These are phyloP conservation scores for Lypha dubia DNA, from an alignment of 2,888 invertebrate genomes.

Conservation along the genomic window DNA sequence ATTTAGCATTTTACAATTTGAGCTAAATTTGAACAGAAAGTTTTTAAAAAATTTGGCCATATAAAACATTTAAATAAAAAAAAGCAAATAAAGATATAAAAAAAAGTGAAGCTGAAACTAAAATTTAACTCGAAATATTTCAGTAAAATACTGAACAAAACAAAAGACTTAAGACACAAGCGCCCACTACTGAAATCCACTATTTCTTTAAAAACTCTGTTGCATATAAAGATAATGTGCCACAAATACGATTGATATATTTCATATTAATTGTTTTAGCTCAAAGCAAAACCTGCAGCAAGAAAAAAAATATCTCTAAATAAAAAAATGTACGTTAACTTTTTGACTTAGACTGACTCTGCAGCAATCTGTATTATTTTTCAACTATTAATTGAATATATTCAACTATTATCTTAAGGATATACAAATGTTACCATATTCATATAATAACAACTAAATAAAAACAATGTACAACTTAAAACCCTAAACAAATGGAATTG, in stretches of 20 bases:
- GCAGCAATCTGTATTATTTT: not conserved
- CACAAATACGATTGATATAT: not conserved
- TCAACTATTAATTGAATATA: not conserved
- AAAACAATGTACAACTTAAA: slow-evolving; percentile 19
- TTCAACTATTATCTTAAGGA: slow-evolving; percentile 17
- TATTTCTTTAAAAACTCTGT: not conserved
- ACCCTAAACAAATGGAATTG: slow-evolving; percentile 9
- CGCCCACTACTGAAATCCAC: not conserved
- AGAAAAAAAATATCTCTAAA: not conserved
- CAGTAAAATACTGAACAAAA: not conserved
- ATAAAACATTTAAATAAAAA: not conserved
- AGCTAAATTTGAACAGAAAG: not conserved
- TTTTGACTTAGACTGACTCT: not conserved
- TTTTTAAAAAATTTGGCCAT: not conserved
- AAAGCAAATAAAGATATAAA: not conserved
- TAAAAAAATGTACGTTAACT: no score
- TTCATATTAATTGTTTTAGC: not conserved
- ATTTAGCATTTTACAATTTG: no score
- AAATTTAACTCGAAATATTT: not conserved
- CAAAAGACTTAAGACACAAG: slow-evolving; percentile 12
- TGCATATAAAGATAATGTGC: not conserved
- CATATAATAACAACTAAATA: slow-evolving; percentile 2
- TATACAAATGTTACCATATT: not conserved
- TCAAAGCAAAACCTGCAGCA: not conserved
- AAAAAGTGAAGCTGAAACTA: not conserved